phyloP scores from a whole-genome alignment of 2,113 vertebrate species.

The Ariopsis seemanni region DNA sequence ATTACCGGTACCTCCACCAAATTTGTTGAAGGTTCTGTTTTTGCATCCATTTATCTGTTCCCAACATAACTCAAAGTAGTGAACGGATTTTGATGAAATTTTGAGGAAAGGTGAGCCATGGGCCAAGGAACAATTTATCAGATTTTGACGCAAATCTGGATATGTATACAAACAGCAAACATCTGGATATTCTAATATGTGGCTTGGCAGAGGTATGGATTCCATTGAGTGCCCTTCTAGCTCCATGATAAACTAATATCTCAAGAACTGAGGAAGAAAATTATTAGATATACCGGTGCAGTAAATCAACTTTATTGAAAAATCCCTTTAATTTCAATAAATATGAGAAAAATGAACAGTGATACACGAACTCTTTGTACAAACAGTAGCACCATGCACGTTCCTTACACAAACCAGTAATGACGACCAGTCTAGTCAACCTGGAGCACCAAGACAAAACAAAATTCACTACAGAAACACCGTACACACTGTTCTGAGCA shows the following conservation, averaged over 20 bases:
- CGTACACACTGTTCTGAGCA: constrained; percentile 8
- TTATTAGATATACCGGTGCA: background rate
- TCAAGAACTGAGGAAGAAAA: background rate
- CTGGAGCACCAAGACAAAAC: constrained; percentile 28
- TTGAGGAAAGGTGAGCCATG: too few relatives aligned
- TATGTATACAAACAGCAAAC: too few relatives aligned
- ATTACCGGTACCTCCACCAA: too few relatives aligned
- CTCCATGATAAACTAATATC: background rate
- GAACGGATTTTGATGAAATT: too few relatives aligned
- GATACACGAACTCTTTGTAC: constrained; percentile 34
- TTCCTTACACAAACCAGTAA: constrained; percentile 32
- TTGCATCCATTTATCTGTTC: too few relatives aligned
- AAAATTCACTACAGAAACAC: constrained; percentile 30
- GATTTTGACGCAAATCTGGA: too few relatives aligned
- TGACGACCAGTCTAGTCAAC: constrained; percentile 12
- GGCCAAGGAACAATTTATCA: too few relatives aligned
- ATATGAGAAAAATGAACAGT: constrained; percentile 42
- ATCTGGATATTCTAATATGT: too few relatives aligned
- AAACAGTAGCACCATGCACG: constrained; percentile 51
- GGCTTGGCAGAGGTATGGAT: too few relatives aligned
- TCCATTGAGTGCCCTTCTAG: too few relatives aligned
- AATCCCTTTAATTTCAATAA: constrained; percentile 51
- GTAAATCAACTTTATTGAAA: constrained; percentile 4
- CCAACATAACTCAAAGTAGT: too few relatives aligned
- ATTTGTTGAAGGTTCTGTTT: too few relatives aligned